phyloP scores from a whole-genome alignment of 2,888 invertebrate genomes.

The Nineta flava region DNA sequence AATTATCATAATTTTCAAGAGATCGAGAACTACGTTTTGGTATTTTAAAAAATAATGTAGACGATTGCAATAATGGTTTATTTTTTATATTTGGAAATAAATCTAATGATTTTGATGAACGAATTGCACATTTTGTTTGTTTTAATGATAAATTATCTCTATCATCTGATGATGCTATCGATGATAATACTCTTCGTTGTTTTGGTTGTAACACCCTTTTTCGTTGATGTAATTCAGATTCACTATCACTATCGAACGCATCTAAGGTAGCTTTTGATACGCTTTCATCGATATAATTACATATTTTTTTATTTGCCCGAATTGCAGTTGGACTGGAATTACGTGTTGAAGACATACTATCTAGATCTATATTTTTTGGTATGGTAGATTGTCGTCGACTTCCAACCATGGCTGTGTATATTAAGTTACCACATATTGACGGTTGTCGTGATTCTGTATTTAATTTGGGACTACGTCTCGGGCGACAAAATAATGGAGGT shows the following conservation, averaged over 20 bases:
- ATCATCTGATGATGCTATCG: slow-evolving; percentile 48
- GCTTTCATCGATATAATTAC: slow-evolving; percentile 33
- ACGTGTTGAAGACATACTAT: slow-evolving; percentile 37
- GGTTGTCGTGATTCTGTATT: slow-evolving; percentile 64
- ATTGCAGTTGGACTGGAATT: slow-evolving; percentile 32
- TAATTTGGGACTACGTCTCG: slow-evolving; percentile 61
- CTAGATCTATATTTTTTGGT: slow-evolving; percentile 38
- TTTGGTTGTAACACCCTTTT: slow-evolving; percentile 16
- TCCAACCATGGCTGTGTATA: slow-evolving; percentile 29
- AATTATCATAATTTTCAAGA: slow-evolving; percentile 33
- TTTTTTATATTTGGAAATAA: slow-evolving; percentile 32
- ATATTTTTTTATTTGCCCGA: slow-evolving; percentile 22
- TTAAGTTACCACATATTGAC: slow-evolving; percentile 48
- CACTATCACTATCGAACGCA: slow-evolving; percentile 25
- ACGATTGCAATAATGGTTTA: neutral
- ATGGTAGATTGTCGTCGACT: slow-evolving; percentile 51
- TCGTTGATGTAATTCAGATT: slow-evolving; percentile 19
- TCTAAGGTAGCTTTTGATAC: slow-evolving; percentile 32
- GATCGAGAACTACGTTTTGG: slow-evolving; percentile 25
- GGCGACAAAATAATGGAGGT: slow-evolving; percentile 70
- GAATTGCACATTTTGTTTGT: slow-evolving; percentile 21
- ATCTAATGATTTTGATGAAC: slow-evolving; percentile 49
- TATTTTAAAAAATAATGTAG: slow-evolving; percentile 15
- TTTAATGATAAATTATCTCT: slow-evolving; percentile 26
- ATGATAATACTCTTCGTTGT: slow-evolving; percentile 40